phyloP scores from a whole-genome alignment of 2,888 invertebrate genomes.

The Cantharis rustica region DNA sequence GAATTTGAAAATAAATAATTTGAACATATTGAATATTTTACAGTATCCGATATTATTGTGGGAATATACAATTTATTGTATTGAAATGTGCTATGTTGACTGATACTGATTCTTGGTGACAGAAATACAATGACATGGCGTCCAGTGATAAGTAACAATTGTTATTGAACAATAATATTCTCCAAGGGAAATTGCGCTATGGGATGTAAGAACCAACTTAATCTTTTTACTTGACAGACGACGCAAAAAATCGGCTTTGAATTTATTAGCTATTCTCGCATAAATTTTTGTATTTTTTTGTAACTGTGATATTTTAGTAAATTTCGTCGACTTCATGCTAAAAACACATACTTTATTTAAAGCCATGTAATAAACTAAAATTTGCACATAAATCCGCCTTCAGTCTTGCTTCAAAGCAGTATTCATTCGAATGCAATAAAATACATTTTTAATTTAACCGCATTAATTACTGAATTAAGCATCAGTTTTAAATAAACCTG shows the following conservation, averaged over 20 bases:
- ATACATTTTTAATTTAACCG: not conserved
- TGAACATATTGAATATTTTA: not conserved
- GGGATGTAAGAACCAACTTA: not conserved
- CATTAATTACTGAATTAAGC: not conserved
- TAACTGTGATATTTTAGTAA: not conserved
- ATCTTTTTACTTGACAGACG: not conserved
- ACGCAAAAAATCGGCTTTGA: not conserved
- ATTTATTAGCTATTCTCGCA: not conserved
- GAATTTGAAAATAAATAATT: not conserved
- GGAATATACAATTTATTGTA: not conserved
- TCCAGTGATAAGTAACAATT: not conserved
- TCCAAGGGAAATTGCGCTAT: not conserved
- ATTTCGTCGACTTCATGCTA: not conserved
- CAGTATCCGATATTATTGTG: not conserved
- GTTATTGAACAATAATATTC: not conserved
- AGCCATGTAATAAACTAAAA: not conserved
- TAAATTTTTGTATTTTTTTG: not conserved
- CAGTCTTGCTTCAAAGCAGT: not conserved
- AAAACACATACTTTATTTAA: not conserved
- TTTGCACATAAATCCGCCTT: not conserved
- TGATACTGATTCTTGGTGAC: not conserved
- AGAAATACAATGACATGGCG: not conserved
- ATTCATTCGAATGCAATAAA: not conserved
- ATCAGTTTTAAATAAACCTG: not conserved
- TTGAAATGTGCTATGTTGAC: not conserved